Percentiles rank a stretch among this genome's conserved stretches.
These are phyloP conservation scores for Tetrax tetrax DNA, from an alignment of 2,113 vertebrate species.

Conservation along the genomic window DNA sequence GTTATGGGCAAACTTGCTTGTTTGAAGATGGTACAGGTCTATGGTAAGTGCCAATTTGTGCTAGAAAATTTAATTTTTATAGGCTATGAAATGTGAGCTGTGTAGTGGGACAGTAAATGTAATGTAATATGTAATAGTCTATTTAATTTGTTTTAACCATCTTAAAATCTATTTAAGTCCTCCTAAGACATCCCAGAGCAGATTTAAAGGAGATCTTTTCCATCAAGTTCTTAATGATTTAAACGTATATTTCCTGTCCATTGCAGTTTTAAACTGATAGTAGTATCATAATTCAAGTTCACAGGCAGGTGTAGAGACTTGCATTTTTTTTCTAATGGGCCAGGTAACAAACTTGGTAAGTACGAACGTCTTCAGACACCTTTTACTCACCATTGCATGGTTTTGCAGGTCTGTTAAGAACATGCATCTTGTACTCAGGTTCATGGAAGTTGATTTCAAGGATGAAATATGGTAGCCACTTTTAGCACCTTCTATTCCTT, in stretches of 20 bases:
- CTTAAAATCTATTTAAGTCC: slow-evolving; percentile 49
- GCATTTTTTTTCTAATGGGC: background rate
- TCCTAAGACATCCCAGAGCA: background rate
- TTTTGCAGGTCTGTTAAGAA: background rate
- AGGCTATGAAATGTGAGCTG: slow-evolving; percentile 25
- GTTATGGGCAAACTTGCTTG: background rate
- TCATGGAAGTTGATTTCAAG: background rate
- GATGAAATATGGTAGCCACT: background rate
- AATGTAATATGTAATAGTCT: slow-evolving; percentile 5
- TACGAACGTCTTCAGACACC: background rate
- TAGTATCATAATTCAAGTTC: background rate
- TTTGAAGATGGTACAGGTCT: slow-evolving; percentile 35
- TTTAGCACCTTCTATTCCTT: background rate
- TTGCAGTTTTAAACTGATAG: background rate
- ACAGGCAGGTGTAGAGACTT: background rate
- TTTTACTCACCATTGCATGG: background rate
- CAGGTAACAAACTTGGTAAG: background rate
- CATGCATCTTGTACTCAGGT: background rate
- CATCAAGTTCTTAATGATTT: background rate
- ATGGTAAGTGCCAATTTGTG: slow-evolving; percentile 33
- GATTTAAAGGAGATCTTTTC: slow-evolving; percentile 27
- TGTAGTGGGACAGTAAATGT: slow-evolving; percentile 3
- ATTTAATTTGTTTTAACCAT: slow-evolving; percentile 54
- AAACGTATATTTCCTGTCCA: background rate
- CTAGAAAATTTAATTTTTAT: slow-evolving; percentile 55